These are phyloP conservation scores for Plemyria rubiginata DNA, from an alignment of 2,888 invertebrate species.

Conservation along the genomic window DNA sequence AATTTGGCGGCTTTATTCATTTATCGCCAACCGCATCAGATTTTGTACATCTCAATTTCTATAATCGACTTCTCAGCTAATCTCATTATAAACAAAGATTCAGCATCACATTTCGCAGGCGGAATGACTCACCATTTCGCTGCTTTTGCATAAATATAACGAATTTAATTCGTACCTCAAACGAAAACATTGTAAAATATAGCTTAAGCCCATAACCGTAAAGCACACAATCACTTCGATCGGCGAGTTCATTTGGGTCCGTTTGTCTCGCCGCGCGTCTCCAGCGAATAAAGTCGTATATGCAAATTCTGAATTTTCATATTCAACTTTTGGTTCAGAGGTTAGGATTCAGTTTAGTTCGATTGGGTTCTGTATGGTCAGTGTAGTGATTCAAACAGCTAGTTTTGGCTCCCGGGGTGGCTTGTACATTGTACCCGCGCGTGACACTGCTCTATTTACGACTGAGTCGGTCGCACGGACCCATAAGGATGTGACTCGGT, in stretches of 20 bases:
- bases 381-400: conserved; percentile 70
- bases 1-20: conserved; percentile 15
- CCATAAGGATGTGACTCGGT: conserved; percentile 61
- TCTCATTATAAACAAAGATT: conserved; percentile 41
- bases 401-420: conserved; percentile 82
- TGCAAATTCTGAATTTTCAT: conserved; percentile 22
- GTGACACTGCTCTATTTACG: conserved; percentile 83
- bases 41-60: conserved; percentile 27
- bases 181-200: conserved; percentile 19
- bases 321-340: conserved; percentile 1
- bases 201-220: conserved; percentile 14
- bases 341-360: conserved; percentile 48
- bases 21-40: conserved; percentile 21
- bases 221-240: conserved; percentile 13
- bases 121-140: conserved; percentile 66
- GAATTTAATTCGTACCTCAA: conserved; percentile 41
- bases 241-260: conserved; percentile 25
- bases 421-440: conserved; percentile 80
- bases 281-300: conserved; percentile 32
- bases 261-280: conserved; percentile 25
- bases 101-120: conserved; percentile 66
- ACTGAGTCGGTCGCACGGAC: conserved; percentile 62
- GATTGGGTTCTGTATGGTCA: conserved; percentile 44
- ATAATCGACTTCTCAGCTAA: conserved; percentile 31
- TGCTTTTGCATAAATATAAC: conserved; percentile 45